Evolutionary conservation across 2,888 invertebrate genomes (phyloP), one percentile per base, ranked within the genome.

Genomic region (Caradrina kadenii): DNA sequence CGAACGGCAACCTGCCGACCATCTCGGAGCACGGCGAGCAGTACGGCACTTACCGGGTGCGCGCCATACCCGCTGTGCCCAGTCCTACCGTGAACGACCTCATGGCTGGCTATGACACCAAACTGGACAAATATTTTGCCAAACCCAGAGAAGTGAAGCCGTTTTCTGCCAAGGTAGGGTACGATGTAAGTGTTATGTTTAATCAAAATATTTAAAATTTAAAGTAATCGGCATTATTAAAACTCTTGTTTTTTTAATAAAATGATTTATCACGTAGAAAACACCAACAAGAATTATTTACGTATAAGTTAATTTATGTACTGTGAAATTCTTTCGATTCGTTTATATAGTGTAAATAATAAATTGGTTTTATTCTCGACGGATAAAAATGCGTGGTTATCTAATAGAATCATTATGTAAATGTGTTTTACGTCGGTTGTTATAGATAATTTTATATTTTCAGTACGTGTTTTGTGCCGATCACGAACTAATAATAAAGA

Each of bases 21-120:
- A 96, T 96, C 70, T 93, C 95, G 1, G 96, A 96, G 76, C 94
- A 95, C 67, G 89, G 89, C 3, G 95, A 95, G 75, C 93, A 93
- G 73, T 93, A 93, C 72, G 92, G 93, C 63, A 93, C 93, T 19
- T 94, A 94, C 75, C 86, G 93, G 21, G 88, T 92, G n/a, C 89
- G 89, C 52, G 80, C 91, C 0, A 69, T 89, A 49, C 88, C 90
- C 35, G 81, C 90, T 0, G 76, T 89, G 49, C 89, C 90, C 45
- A 86, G 75, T 67, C 87, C 87, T 7, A 81, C 82, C 13, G 85
- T 86, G 58, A 88, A 87, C 66, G 91, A 92, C 22, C 82, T 90
- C 48, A 86, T 90, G 49, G 84, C 85, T 53, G 88, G 87, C 13
- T 94, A 93, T 80, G 94, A 95, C 60, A 88, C 91, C 21, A 95